Evolutionary conservation across 2,888 invertebrate species (phyloP), one percentile per base, ranked within the genome.

Genomic region (Archaeoteleia sp.): DNA sequence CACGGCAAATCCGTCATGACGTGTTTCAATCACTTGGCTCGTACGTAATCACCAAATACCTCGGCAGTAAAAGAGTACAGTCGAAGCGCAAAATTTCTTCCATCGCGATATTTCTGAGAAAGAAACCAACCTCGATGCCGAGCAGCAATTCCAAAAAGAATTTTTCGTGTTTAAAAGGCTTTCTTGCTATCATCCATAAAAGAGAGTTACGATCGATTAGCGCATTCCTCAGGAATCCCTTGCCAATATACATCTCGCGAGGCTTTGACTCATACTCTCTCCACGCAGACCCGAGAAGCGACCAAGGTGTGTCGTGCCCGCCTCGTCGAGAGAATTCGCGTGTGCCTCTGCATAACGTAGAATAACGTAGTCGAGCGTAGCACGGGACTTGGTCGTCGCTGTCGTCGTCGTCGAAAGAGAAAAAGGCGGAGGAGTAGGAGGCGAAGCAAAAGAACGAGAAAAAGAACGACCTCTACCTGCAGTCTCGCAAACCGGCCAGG

Each of bases 401-500:
- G 27, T 53, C 29, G 53, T 39, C 53, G 35, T 40, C 17, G 39
- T 3, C 37, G 23, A 65, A 53, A 43, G 46, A 12, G 43, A 48
- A 65, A 17, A 53, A 37, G 42, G 45, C 10, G 43, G 46, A 25
- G 34, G 20, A 51, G 23, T 27, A 27, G 1, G 12, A 8, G 23
- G 17, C 23, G 15, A 20, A 20, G 2, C 32, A 46, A 39, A 43
- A 10, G 32, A 63, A 54, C 46, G 49, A 70, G 37, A 68, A 73
- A 74, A 68, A 65, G 70, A 72, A 73, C 77, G 76, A 78, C 81
- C 80, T 79, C 79, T 79, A 68, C 70, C 75, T 70, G 72, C 70
- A 79, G 77, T 74, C 75, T 74, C 76, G 78, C 75, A 67, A 67
- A 63, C 58, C 72, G 65, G 68, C 68, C 67, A 63, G 53, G 69